Base-by-base conservation (phyloP, 1,140 invertebrate species). In the Penaeus japonicus region DNA sequence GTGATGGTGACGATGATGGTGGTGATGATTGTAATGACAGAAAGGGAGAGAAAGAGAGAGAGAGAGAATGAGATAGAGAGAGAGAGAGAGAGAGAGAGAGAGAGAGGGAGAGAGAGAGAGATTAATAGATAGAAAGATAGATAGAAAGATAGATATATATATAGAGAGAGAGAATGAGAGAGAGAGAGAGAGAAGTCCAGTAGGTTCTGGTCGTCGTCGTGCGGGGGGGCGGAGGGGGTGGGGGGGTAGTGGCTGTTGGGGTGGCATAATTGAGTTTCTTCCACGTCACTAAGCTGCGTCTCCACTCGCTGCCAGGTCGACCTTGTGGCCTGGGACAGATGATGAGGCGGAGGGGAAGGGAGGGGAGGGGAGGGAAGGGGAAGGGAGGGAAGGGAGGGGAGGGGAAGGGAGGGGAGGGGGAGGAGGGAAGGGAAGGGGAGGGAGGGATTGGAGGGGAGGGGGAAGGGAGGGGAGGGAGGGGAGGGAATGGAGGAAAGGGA, bases 231-330 rank as follows among this genome's bases (percentile, higher is more conserved):
- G 18, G 30, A 27, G 20, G 62, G 27, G 59, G 30, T 22, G 7
- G 62, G 30, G 18, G 30, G 62, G 30, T 22, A 27, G 70, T 30
- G 70, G 70, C 70, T 73, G 70, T n/a, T 73, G 70, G 70, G 70
- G 70, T 73, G 70, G 70, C 70, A 73, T 73, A 73, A 73, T 73
- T 73, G 70, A 73, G 70, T 73, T 73, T 73, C 70, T 73, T 73
- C 70, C 70, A 73, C 70, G 27, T 27, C 70, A 73, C 27, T 73
- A 32, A 32, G 27, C 70, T 30, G 27, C 70, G 70, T 73, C 70
- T 73, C 70, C 35, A 24, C 27, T 30, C 70, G 70, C 27, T 73
- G 27, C 70, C 27, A 3, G 70, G 70, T n/a, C 70, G 27, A 73
- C 70, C 70, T 73, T 73, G 70, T 73, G 70, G 27, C 70, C 27